phyloP scores from a whole-genome alignment of 2,797 vertebrate species.

The Xenentodon cancila region DNA sequence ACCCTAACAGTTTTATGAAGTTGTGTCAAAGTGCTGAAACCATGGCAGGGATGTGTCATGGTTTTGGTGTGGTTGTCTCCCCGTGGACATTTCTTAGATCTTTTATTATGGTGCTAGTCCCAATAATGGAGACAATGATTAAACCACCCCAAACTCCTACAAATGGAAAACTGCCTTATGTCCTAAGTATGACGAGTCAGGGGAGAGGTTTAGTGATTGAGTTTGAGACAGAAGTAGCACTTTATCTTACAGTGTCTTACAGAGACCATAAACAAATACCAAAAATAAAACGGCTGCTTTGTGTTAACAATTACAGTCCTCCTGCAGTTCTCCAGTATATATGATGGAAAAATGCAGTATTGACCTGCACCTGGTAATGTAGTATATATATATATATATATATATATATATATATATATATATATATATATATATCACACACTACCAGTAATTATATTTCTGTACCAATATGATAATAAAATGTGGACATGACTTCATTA shows the following conservation, averaged over 20 bases:
- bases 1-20: too few relatives aligned
- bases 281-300: constrained; percentile 17
- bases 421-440: not conserved
- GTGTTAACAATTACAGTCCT: constrained; percentile 15
- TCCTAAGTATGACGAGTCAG: too few relatives aligned
- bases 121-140: too few relatives aligned
- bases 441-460: constrained; percentile 12
- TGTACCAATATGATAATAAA: constrained; percentile 11
- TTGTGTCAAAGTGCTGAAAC: too few relatives aligned
- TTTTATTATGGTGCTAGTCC: too few relatives aligned
- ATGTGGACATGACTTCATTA: not conserved
- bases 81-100: too few relatives aligned
- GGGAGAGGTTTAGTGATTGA: too few relatives aligned
- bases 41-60: too few relatives aligned
- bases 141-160: too few relatives aligned
- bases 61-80: too few relatives aligned
- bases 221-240: constrained; percentile 17
- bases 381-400: not conserved
- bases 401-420: not conserved
- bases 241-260: constrained; percentile 37
- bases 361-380: not conserved
- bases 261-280: constrained; percentile 2
- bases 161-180: too few relatives aligned
- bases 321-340: constrained; percentile 21
- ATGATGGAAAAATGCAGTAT: constrained; percentile 20